Evolutionary conservation across 1,140 invertebrate genomes (phyloP).

Genomic region (Lucilia sericata): DNA sequence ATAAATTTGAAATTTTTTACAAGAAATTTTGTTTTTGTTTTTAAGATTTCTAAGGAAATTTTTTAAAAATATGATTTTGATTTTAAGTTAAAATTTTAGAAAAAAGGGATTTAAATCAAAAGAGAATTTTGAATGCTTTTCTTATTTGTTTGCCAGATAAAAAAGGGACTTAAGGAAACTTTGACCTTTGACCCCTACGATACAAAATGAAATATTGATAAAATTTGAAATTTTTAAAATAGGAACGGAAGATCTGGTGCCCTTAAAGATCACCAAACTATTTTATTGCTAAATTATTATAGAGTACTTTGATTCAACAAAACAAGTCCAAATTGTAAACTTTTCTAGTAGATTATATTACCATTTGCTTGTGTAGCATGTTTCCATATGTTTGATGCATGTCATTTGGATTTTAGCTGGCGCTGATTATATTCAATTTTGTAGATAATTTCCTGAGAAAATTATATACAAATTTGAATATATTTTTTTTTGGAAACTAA

Average conservation of each 20-base stretch:
- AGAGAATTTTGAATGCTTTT: too few species aligned
- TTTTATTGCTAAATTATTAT: too few species aligned
- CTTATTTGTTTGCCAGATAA: too few species aligned
- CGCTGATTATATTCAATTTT: neutral
- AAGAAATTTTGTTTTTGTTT: neutral
- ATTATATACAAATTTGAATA: neutral
- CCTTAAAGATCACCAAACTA: too few species aligned
- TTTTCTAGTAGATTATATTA: slow-evolving; percentile 5
- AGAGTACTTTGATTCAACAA: too few species aligned
- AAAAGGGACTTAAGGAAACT: too few species aligned
- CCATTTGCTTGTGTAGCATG: neutral
- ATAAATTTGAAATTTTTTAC: neutral
- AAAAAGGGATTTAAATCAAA: too few species aligned
- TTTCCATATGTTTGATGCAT: slow-evolving; percentile 14
- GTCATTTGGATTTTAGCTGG: neutral
- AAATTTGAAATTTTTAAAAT: too few species aligned
- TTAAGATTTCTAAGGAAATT: neutral
- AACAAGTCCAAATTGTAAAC: neutral
- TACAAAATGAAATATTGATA: too few species aligned
- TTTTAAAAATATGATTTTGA: neutral
- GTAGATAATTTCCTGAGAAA: neutral
- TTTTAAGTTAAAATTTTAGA: too few species aligned
- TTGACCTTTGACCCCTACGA: too few species aligned
- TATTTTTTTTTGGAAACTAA: neutral
- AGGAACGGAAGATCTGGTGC: too few species aligned